Base-by-base conservation (phyloP, 2,113 vertebrate genomes). In the Centropus unirufus region DNA sequence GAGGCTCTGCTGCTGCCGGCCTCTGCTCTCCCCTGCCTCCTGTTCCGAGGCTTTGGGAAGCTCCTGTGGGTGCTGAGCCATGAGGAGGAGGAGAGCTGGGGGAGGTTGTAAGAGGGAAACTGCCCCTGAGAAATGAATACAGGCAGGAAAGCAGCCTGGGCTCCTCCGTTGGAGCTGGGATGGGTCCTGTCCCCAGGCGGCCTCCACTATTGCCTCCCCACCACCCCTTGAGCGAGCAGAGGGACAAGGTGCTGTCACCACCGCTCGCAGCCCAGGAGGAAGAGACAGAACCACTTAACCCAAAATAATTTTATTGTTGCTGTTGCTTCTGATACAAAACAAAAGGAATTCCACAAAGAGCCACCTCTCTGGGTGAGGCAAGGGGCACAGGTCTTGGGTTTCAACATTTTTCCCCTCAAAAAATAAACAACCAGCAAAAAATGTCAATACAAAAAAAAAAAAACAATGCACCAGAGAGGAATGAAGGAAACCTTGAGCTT, bases 221-320 rank as follows among this genome's bases (percentile, higher is more conserved):
- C 9, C 0, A 2, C 32, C 14, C 66, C 51, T 24, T 5, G 2
- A 2, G 16, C 68, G 8, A 3, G 46, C 34, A 15, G 68, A 4
- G 1, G 5, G 51, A 11, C 4, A 9, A 1, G 6, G 27, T 32
- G 51, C 58, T 14, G 32, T 14, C 2, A 7, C 9, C 4, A 17
- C 44, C 3, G 1, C 0, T 1, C 51, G 76, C 36, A 5, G 30
- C 22, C 0, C 0, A 70, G 32, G 49, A 89, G 13, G n/a, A 78
- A 76, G 14, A 63, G 46, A 39, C 61, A 4, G 69, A 98, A 92
- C 92, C 96, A 92, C 75, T 96, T 98, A 98, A 99, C 98, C 98
- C 98, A 99, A 98, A 98, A 98, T 98, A 98, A 98, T 98, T 99
- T 99, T 99, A 99, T 99, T 99, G 98, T 97, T 95, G 97, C 98